These are phyloP conservation scores for Gryllus longicercus DNA, from an alignment of 2,888 invertebrate genomes.

Conservation along the genomic window DNA sequence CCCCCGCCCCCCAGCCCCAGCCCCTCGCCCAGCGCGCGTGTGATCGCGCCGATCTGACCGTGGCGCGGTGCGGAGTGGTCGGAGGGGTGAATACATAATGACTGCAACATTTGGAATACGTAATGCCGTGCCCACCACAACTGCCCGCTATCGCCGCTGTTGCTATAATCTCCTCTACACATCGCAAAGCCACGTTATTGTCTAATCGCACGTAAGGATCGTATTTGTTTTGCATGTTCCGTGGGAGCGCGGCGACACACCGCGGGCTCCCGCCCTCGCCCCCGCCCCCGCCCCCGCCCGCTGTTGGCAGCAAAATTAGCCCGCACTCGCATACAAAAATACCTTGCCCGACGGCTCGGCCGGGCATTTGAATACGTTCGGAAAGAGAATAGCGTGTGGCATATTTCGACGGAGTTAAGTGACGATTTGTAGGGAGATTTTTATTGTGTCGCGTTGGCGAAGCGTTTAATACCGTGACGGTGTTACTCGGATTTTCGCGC, in stretches of 20 bases:
- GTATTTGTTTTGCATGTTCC: slow-evolving; percentile 1
- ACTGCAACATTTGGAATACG: slow-evolving; percentile 10
- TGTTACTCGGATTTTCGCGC: background rate
- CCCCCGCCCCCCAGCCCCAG: no score
- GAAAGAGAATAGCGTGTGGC: background rate
- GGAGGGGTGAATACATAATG: slow-evolving; percentile 17
- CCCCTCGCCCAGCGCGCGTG: background rate
- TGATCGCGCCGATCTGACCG: slow-evolving; percentile 1
- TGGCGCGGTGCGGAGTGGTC: background rate
- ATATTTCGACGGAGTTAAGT: background rate
- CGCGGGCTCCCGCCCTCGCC: background rate
- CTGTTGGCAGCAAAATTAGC: background rate
- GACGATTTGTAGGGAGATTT: slow-evolving; percentile 3
- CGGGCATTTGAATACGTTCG: background rate
- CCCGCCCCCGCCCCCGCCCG: background rate
- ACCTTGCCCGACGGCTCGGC: background rate
- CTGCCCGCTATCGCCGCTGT: background rate
- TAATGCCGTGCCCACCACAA: background rate
- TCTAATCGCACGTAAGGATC: slow-evolving; percentile 17
- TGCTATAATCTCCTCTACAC: slow-evolving; percentile 17
- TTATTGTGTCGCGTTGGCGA: background rate
- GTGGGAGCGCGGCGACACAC: slow-evolving; percentile 1
- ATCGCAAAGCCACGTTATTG: slow-evolving; percentile 17
- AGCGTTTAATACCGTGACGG: background rate
- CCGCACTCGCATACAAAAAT: background rate